These are phyloP conservation scores for Corythoichthys haematopterus DNA, from an alignment of 2,113 vertebrate species.

Conservation along the genomic window DNA sequence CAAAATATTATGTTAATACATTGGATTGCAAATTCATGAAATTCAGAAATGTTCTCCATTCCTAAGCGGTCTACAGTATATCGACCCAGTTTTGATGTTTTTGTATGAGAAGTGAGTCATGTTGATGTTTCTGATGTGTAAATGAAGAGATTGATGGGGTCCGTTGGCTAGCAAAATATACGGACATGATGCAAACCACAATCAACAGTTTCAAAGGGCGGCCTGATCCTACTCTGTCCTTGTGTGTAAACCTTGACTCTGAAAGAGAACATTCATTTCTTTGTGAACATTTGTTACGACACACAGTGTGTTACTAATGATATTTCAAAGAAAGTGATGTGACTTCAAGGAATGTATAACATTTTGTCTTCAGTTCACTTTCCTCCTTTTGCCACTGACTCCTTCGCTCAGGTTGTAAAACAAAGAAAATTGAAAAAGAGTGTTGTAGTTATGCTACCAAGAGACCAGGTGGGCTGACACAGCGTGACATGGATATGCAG, in stretches of 20 bases:
- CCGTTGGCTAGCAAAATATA: conserved; percentile 1
- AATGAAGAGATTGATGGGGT: not conserved
- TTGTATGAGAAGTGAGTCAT: not conserved
- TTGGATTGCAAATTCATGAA: not conserved
- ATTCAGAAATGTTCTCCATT: not conserved
- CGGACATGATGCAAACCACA: conserved; percentile 4
- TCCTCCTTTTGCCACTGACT: not conserved
- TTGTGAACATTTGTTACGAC: conserved; percentile 1
- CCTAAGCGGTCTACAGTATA: too few species aligned
- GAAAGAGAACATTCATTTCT: conserved; percentile 10
- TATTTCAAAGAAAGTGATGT: not conserved
- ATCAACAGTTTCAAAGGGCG: not conserved
- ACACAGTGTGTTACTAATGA: not conserved
- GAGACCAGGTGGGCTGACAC: not conserved
- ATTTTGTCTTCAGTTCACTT: not conserved
- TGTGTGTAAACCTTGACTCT: not conserved
- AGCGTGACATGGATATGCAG: not conserved
- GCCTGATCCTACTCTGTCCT: not conserved
- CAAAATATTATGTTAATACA: not conserved
- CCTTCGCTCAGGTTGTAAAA: not conserved
- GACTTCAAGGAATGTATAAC: not conserved
- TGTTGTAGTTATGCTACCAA: conserved; percentile 6
- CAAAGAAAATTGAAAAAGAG: conserved; percentile 3
- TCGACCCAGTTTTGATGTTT: conserved; percentile 5
- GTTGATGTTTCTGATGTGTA: conserved; percentile 4